These are phyloP conservation scores for Actenoides hombroni DNA, from an alignment of 2,113 vertebrate species.

Conservation along the genomic window DNA sequence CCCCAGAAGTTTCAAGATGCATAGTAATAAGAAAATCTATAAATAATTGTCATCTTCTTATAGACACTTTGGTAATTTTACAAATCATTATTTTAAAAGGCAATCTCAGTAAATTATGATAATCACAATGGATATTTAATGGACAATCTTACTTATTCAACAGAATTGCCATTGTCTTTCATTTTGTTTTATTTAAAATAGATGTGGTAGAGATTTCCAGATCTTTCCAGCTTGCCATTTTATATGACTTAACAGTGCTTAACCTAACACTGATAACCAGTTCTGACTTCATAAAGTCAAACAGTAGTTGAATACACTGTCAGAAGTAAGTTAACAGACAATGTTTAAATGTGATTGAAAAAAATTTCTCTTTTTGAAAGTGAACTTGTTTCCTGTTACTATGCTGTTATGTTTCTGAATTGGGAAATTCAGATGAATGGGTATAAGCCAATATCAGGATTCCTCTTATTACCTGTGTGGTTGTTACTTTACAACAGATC, in stretches of 20 bases:
- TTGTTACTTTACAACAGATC: background rate
- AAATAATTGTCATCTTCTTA: constrained; percentile 40
- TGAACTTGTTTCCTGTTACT: constrained; percentile 2
- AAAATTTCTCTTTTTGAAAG: background rate
- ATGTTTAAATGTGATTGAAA: constrained; percentile 3
- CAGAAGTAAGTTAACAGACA: constrained; percentile 13
- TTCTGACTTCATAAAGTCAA: background rate
- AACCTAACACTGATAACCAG: background rate
- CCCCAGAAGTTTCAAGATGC: constrained; percentile 22
- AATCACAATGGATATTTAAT: constrained; percentile 26
- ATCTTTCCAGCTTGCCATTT: constrained; percentile 52
- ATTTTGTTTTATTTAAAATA: background rate
- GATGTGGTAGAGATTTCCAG: background rate
- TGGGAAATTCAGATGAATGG: constrained; percentile 13
- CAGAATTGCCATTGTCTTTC: background rate
- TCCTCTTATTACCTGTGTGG: background rate
- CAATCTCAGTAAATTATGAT: constrained; percentile 11
- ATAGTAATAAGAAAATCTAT: constrained; percentile 8
- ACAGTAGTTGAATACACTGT: background rate
- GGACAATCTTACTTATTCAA: constrained; percentile 41
- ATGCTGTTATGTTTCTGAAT: background rate
- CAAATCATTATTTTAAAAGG: constrained; percentile 36
- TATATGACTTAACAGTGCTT: constrained; percentile 5
- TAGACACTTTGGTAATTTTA: constrained; percentile 42
- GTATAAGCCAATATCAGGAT: background rate